Evolutionary conservation across 2,888 invertebrate genomes (phyloP), one percentile per base, ranked within the genome.

Genomic region (Elegia similella): DNA sequence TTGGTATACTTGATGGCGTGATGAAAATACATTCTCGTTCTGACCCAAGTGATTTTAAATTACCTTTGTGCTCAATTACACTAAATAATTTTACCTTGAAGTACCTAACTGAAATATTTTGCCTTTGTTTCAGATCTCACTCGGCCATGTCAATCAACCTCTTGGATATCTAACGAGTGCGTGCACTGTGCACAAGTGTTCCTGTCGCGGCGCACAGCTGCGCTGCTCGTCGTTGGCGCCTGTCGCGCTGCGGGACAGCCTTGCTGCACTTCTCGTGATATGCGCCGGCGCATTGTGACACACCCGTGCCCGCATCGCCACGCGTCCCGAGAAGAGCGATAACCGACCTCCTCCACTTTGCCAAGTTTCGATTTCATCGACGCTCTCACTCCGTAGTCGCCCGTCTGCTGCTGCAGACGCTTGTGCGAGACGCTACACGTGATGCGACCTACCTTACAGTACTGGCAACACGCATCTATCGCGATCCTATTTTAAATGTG

Each of bases 281-380:
- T 80, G 83, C 78, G 74, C 72, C 69, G 70, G 67, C 78, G 75
- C 76, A 74, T 70, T 71, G 73, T 75, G 82, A 78, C 79, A 81
- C 76, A 77, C 68, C 73, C 73, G 76, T 73, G 75, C 67, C 70
- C 72, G 75, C 70, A 72, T 69, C 74, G 65, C 66, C 63, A 70
- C 74, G 64, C 68, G 67, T 72, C 69, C 65, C 68, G 66, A 64
- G 74, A 74, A 71, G 80, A 80, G 82, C 82, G 86, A 82, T 86
- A 83, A 81, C 83, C 81, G 82, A 75, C 80, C 80, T 80, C 77
- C 79, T 74, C 73, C 72, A 65, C 65, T 73, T 73, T 75, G 84
- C 83, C 84, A 83, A 87, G 84, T 82, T 84, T 86, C 82, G 73
- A 77, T 87, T 86, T 86, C 80, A 80, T 79, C 75, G 69, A 58